A percentile compares a stretch with the other conserved stretches of the same genome.
Conservation (phyloP, 1,140 invertebrate genomes). For the Vanessa tameamea region DNA sequence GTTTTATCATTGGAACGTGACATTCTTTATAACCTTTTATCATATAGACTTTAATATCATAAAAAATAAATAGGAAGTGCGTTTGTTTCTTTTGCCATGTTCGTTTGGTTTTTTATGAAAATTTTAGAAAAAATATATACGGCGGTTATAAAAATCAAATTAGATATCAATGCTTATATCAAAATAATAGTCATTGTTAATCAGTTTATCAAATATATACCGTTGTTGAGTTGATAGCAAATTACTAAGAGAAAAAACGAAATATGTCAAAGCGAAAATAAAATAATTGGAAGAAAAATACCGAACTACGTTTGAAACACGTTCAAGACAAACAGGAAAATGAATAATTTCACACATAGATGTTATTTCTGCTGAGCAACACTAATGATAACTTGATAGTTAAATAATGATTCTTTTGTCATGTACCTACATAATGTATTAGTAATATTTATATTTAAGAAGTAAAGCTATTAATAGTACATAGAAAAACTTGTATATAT, state of each 20-base stretch:
- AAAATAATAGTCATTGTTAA: not conserved
- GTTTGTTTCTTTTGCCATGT: not conserved
- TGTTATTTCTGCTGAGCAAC: constrained; percentile 33
- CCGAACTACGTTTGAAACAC: constrained; percentile 20
- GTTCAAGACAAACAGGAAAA: constrained; percentile 36
- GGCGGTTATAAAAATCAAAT: not conserved
- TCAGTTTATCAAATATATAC: not conserved
- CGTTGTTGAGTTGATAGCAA: not conserved
- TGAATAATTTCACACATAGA: constrained; percentile 36
- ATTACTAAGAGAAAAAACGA: not conserved
- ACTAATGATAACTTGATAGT: constrained; percentile 38
- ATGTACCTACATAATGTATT: constrained; percentile 17
- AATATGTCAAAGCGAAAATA: not conserved
- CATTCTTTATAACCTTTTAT: constrained; percentile 8
- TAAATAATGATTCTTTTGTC: constrained; percentile 37
- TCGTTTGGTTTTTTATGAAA: not conserved
- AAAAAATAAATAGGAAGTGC: not conserved
- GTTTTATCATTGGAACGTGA: constrained; percentile 17
- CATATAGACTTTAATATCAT: not conserved
- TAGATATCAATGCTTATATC: not conserved
- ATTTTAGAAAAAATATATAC: not conserved
- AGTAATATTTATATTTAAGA: constrained; percentile 19
- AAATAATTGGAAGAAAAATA: constrained; percentile 4
- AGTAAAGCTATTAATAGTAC: not conserved
- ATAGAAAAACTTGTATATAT: no score